phyloP scores from a whole-genome alignment of 2,797 vertebrate species.

The Austrolebias charrua region DNA sequence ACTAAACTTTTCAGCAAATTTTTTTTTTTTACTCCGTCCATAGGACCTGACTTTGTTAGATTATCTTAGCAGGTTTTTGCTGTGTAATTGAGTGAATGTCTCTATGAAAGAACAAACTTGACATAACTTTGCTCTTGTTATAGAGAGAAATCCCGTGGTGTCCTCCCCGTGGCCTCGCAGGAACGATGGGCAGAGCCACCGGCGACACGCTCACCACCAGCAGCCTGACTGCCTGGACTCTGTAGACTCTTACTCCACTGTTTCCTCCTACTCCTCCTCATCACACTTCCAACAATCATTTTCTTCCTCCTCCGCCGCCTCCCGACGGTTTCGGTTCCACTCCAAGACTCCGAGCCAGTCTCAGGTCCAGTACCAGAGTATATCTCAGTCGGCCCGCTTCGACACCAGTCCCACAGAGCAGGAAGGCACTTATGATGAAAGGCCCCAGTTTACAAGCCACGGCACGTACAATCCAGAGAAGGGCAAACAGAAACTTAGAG shows the following conservation, averaged over 20 bases:
- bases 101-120: too few species aligned
- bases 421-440: conserved; percentile 73
- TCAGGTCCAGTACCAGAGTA: conserved; percentile 14
- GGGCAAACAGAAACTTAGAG: conserved; percentile 93
- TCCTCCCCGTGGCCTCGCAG: conserved; percentile 77
- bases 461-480: conserved; percentile 95
- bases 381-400: conserved; percentile 38
- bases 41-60: too few species aligned
- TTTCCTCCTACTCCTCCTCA: conserved; percentile 82
- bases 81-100: neutral
- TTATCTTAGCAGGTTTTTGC: too few species aligned
- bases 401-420: conserved; percentile 62
- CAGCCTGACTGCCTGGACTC: conserved; percentile 83
- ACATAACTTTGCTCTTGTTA: conserved; percentile 10
- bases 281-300: conserved; percentile 83
- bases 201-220: conserved; percentile 74
- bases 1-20: too few species aligned
- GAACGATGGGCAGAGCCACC: conserved; percentile 76
- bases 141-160: conserved; percentile 83
- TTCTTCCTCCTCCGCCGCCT: conserved; percentile 71
- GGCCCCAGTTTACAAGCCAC: conserved; percentile 88
- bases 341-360: conserved; percentile 81
- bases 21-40: too few species aligned
- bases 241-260: conserved; percentile 74
- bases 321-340: conserved; percentile 87